Percentiles rank a stretch among this genome's conserved stretches.
These are phyloP conservation scores for Hyles lineata DNA, from an alignment of 2,888 invertebrate species.

Conservation along the genomic window DNA sequence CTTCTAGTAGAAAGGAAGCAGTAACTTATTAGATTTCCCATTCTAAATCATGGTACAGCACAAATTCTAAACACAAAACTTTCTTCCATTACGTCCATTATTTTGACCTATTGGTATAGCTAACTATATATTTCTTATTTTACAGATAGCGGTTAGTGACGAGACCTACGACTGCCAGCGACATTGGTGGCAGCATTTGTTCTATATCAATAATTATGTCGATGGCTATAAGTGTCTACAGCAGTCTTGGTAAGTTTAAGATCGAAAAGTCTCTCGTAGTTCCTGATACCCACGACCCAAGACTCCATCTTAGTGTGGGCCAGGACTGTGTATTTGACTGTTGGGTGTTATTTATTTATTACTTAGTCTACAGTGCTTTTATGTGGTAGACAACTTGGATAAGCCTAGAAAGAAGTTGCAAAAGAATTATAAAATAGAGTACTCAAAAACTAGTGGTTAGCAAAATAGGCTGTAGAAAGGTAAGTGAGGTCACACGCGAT, in stretches of 20 bases:
- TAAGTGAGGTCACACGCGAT: too few relatives aligned
- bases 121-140: background rate
- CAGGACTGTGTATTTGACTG: too few relatives aligned
- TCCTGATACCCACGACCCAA: too few relatives aligned
- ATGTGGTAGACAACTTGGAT: background rate
- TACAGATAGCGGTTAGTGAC: slow-evolving; percentile 30
- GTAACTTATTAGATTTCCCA: too few relatives aligned
- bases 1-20: too few relatives aligned
- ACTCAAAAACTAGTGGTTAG: too few relatives aligned
- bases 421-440: background rate
- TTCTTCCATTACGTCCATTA: background rate
- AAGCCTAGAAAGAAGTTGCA: background rate
- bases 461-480: too few relatives aligned
- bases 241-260: slow-evolving; percentile 53
- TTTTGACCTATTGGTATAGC: background rate
- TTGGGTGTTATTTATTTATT: too few relatives aligned
- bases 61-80: too few relatives aligned
- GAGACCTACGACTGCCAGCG: slow-evolving; percentile 46
- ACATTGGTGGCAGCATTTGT: slow-evolving; percentile 57
- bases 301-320: too few relatives aligned
- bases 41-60: too few relatives aligned
- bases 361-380: background rate
- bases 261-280: too few relatives aligned
- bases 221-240: slow-evolving; percentile 40
- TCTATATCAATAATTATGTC: slow-evolving; percentile 58